Base-by-base conservation (phyloP, 2,797 vertebrate genomes). In the Pipistrellus kuhlii region DNA sequence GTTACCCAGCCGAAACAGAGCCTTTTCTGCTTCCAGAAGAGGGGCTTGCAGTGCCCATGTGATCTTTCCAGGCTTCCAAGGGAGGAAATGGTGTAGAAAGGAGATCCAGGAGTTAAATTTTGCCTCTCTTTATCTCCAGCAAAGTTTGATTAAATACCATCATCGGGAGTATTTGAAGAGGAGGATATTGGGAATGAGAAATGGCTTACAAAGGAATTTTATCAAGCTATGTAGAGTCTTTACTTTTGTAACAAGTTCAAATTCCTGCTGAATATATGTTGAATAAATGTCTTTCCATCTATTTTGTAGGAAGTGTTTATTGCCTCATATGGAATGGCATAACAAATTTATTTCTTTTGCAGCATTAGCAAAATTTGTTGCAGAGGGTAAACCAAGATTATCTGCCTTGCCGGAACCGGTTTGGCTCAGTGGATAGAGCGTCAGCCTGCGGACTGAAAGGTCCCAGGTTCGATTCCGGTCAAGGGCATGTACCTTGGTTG, bases 311-410 rank as follows among this genome's bases (percentile, higher is more conserved):
- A 59, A 55, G 10, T 80, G 12, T 75, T 51, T 38, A 7, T 71
- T 85, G 2, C 48, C n/a, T 89, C 53, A 14, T 78, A 15, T 84
- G 72, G 85, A 89, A 46, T 93, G 71, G 5, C 17, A 57, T 80
- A 35, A 64, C 80, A 94, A 85, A 69, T 91, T 66, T 59, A 48
- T 89, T 84, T 84, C 68, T 87, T 81, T 92, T 87, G 38, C 21
- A 92, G 32, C 64, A 44, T 53, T 94, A 72, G 14, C n/a, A 86
- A 4, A 81, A 88, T 38, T 87, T 92, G 5, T 66, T 86, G 48
- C 25, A 68, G 35, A 72, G 35, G 23, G 73, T 81, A 88, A 84
- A 53, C 30, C 38, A 85, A 78, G 66, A 91, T 13, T n/a, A 8
- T 88, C 44, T 78, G 32, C 81, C 80, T 32, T 38, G 35, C 35